These are phyloP conservation scores for Aselliscus stoliczkanus DNA, from an alignment of 2,797 vertebrate genomes.

Conservation along the genomic window DNA sequence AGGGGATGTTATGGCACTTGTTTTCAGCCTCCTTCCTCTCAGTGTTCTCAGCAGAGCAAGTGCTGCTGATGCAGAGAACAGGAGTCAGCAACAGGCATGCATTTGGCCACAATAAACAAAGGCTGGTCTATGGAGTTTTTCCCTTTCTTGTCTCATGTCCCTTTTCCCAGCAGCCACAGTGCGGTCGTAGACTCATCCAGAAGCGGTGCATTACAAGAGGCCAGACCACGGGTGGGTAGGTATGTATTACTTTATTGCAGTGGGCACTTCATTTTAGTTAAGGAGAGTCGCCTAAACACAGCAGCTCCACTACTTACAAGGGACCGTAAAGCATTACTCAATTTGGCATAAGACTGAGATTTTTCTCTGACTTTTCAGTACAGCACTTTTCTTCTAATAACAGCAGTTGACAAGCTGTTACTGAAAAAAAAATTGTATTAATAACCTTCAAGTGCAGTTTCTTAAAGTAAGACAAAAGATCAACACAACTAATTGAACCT, in stretches of 20 bases:
- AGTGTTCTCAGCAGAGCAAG: background rate
- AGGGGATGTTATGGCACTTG: background rate
- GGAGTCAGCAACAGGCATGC: background rate
- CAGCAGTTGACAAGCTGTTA: conserved; percentile 81
- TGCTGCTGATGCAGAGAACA: background rate
- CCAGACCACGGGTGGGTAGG: conserved; percentile 37
- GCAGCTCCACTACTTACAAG: conserved; percentile 93
- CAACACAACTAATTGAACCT: conserved; percentile 78
- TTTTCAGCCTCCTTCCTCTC: background rate
- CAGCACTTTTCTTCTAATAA: conserved; percentile 82
- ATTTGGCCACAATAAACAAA: conserved; percentile 74
- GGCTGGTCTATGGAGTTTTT: background rate
- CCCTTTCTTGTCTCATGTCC: background rate
- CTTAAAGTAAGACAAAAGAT: conserved; percentile 80
- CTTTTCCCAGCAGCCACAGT: background rate
- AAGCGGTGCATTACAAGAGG: conserved; percentile 4
- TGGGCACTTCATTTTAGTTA: conserved; percentile 89
- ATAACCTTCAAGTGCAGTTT: conserved; percentile 81
- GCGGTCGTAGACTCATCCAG: background rate
- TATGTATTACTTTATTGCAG: conserved; percentile 87
- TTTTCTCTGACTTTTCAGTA: conserved; percentile 78
- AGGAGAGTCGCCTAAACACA: conserved; percentile 90
- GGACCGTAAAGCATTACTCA: conserved; percentile 88
- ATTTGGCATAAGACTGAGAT: conserved; percentile 79
- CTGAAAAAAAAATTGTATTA: conserved; percentile 74